Evolutionary conservation across 1,140 invertebrate species (phyloP), one percentile per base, ranked within the genome.

Genomic region (Bombus affinis): DNA sequence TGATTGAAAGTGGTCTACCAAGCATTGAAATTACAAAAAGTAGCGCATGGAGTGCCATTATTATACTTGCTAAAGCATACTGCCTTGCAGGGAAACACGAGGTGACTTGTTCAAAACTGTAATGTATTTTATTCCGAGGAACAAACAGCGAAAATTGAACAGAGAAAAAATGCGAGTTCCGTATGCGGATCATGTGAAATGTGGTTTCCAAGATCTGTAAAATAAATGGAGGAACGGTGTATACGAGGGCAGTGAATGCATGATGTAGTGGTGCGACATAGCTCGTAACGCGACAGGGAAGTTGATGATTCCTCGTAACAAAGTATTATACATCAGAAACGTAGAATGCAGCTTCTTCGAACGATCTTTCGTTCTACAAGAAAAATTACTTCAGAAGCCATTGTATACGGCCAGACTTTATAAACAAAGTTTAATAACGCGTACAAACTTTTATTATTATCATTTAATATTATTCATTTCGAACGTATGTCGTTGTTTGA

Each of bases 181-280:
- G 28, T n/a, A 18, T 73, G 42, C 42, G 71, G 39, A 44, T 73
- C 42, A 10, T 10, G 42, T 22, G 71, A 73, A 47, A 73, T 73
- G 71, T 32, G 71, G 42, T 44, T 32, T 47, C 71, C 71, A 73
- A 73, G 71, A 73, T 44, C n/a, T 47, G 28, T 3, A 22, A 47
- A 73, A 73, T 73, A 73, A 73, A 73, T 73, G 70, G 70, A 72
- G 70, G 12, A 72, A 72, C 39, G 71, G 28, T 73, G 42, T 47
- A 73, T 22, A 32, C 71, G 71, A 15, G 15, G 42, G 8, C 25
- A n/a, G 70, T 22, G 42, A 73, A 73, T 47, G 71, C 71, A 44
- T 47, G 71, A 73, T 73, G 15, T n/a, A 47, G 71, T 3, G 71
- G n/a, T 9, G 28, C 6, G 10, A 72, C 42, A 13, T 32, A 73